Evolutionary conservation across 2,888 invertebrate species (phyloP), one percentile per base, ranked within the genome.

Genomic region (Spisula solida): DNA sequence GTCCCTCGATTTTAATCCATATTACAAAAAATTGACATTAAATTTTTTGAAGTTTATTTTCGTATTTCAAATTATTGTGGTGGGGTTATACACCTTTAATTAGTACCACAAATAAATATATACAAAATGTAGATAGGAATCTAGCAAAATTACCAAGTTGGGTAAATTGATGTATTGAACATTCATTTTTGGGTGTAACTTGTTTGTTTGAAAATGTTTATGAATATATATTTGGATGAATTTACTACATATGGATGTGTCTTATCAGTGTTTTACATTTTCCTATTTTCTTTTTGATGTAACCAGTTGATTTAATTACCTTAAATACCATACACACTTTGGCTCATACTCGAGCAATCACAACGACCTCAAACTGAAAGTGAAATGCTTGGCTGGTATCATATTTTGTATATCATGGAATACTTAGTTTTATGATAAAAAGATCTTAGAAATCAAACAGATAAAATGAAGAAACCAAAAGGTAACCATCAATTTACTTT

Each of bases 291-390:
- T 10, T 2, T 25, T 66, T 4, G n/a, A 60, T 20, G 60, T 60
- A 56, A 56, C 6, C 60, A 25, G 60, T 66, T 66, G 60, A 25
- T 66, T 66, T 66, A 66, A 66, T 66, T 66, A 25, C 60, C 60
- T 66, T 25, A 66, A 41, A 41, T 41, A 41, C 41, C 8, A 41
- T 41, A 41, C 41, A 41, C 41, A 41, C 41, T 41, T 2, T 41
- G 41, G 41, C 41, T 41, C 41, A 41, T 41, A 41, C 41, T 41
- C 4, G 41, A 41, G 41, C 2, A 41, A 41, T 41, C 41, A 41
- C 41, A 41, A 41, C 2, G 41, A 8, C 5, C 12, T 66, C 6
- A 25, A 20, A 20, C 6, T 56, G 56, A n/a, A 56, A 20, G 2
- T 20, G 56, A 56, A n/a, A 66, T n/a, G 18, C 18, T 20, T 1